These are phyloP conservation scores for Philereme vetulata DNA, from an alignment of 2,888 invertebrate genomes.

Conservation along the genomic window DNA sequence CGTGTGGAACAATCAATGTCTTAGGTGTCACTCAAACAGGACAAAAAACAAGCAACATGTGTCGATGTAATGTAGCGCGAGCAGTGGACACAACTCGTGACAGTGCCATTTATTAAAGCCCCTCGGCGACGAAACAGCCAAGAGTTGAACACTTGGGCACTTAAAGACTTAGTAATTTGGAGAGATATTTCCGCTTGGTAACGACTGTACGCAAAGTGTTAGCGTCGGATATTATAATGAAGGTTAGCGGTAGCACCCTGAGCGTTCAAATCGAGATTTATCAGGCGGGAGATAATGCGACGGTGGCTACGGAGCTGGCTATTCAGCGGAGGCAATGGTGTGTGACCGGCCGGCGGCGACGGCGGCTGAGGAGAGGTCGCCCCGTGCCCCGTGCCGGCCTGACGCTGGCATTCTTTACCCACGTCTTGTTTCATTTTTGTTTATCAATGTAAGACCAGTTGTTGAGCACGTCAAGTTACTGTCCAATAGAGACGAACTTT, in stretches of 20 bases:
- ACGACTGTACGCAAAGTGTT: constrained; percentile 30
- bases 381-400: constrained; percentile 59
- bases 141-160: constrained; percentile 21
- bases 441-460: constrained; percentile 52
- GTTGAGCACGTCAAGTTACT: constrained; percentile 50
- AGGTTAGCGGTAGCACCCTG: constrained; percentile 52
- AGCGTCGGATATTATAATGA: constrained; percentile 48
- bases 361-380: constrained; percentile 67
- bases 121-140: constrained; percentile 44
- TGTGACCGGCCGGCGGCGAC: constrained; percentile 61
- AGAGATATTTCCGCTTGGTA: constrained; percentile 35
- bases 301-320: constrained; percentile 62
- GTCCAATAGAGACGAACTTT: constrained; percentile 40
- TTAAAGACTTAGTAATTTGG: constrained; percentile 32
- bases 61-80: constrained; percentile 64
- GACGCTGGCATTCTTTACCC: constrained; percentile 76
- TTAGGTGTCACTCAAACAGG: constrained; percentile 61
- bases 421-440: constrained; percentile 64
- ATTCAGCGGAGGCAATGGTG: constrained; percentile 80
- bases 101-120: constrained; percentile 52
- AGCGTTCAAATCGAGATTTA: constrained; percentile 62
- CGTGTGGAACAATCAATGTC: constrained; percentile 65
- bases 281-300: constrained; percentile 66
- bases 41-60: constrained; percentile 72
- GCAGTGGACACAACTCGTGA: constrained; percentile 56